phyloP scores from a whole-genome alignment of 2,888 invertebrate genomes.

The Heliconius ethilla region DNA sequence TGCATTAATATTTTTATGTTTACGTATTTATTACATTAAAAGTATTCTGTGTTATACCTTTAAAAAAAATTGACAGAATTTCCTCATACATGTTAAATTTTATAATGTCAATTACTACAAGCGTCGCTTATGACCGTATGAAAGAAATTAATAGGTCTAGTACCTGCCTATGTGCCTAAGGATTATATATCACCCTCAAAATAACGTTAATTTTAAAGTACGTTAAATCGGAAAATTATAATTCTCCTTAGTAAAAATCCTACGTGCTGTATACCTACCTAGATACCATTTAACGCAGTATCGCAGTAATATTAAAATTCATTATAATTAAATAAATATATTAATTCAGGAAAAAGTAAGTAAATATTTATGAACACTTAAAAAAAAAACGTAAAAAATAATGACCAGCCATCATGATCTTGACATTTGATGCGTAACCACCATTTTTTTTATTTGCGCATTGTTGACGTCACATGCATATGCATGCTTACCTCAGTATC shows the following conservation, averaged over 20 bases:
- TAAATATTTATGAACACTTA: not conserved
- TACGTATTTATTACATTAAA: not conserved
- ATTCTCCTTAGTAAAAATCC: not conserved
- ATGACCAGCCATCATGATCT: not conserved
- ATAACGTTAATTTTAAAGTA: not conserved
- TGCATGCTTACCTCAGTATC: slow-evolving; percentile 8
- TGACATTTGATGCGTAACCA: slow-evolving; percentile 7
- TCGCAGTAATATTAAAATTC: not conserved
- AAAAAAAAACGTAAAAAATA: not conserved
- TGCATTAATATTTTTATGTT: not conserved
- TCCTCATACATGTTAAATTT: no score
- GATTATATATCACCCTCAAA: not conserved
- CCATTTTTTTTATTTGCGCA: not conserved
- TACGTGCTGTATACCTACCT: not conserved
- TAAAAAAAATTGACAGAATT: no score
- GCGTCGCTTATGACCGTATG: not conserved
- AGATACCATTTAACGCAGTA: not conserved
- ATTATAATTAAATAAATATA: slow-evolving; percentile 1
- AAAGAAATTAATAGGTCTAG: not conserved
- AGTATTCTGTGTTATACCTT: not conserved
- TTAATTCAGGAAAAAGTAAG: not conserved
- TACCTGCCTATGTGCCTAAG: no score
- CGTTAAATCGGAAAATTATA: not conserved
- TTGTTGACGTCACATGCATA: slow-evolving; percentile 20
- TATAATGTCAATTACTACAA: no score